phyloP scores from a whole-genome alignment of 2,797 vertebrate species.

The Fundulus diaphanus region DNA sequence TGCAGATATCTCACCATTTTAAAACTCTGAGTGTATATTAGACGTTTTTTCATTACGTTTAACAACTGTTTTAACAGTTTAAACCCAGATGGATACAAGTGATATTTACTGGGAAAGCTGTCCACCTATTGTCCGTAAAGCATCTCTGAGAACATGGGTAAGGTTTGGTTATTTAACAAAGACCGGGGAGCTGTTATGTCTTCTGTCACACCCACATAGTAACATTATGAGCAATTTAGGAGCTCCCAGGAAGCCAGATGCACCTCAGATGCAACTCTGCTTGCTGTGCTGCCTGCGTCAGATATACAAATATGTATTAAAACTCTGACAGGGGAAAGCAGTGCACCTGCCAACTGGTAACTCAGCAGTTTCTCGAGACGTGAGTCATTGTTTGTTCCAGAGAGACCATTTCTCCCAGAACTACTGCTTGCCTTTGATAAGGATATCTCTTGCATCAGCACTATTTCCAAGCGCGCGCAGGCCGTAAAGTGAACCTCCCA shows the following conservation, averaged over 20 bases:
- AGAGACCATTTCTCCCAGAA: background rate
- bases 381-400: background rate
- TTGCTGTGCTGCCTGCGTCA: background rate
- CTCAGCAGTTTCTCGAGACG: background rate
- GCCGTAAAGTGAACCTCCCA: conserved; percentile 19
- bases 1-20: no score
- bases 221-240: background rate
- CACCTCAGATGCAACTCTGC: background rate
- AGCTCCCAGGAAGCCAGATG: background rate
- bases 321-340: background rate
- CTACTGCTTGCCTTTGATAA: conserved; percentile 1
- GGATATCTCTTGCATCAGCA: conserved; percentile 7
- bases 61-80: background rate
- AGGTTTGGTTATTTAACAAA: background rate
- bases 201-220: background rate
- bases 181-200: background rate
- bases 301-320: background rate
- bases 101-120: background rate
- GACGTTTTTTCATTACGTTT: background rate
- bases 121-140: background rate
- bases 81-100: background rate
- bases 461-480: conserved; percentile 9
- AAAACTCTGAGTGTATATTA: no score
- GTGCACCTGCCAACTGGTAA: conserved; percentile 3
- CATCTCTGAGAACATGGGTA: background rate